Evolutionary conservation across 1,140 invertebrate genomes (phyloP), one percentile per base, ranked within the genome.

Genomic region (Copidosoma floridanum): DNA sequence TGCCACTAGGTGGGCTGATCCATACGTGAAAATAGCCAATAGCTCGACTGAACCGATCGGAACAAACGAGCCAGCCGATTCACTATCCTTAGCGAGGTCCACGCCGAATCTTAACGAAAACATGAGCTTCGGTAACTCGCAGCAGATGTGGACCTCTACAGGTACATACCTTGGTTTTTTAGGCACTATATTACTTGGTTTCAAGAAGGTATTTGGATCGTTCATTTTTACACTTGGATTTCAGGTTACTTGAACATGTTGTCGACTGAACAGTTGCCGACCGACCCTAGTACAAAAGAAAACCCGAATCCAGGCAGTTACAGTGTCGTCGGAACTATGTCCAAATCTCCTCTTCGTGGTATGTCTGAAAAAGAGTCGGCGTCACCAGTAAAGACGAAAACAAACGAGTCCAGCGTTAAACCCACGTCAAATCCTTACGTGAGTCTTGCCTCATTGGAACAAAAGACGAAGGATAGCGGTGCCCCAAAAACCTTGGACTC

Each of bases 171-270:
- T 14, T n/a, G 12, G 18, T 43, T 57, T n/a, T 35, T 24, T 35
- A 14, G 23, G 3, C n/a, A 12, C 7, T 44, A n/a, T 24, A 5
- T 6, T 26, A 5, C n/a, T 46, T 26, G 16, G 2, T 14, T n/a
- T n/a, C n/a, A n/a, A n/a, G n/a, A n/a, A n/a, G n/a, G n/a, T n/a
- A n/a, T n/a, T n/a, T n/a, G n/a, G n/a, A n/a, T n/a, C n/a, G n/a
- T n/a, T n/a, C n/a, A n/a, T n/a, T n/a, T 48, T 48, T 48, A 14
- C n/a, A n/a, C 11, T 35, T n/a, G 35, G 32, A 41, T n/a, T 20
- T 10, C 46, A 67, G 76, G 77, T 21, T 79, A 80, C 40, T 76
- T 78, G 40, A 80, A 75, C 29, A 80, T 80, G 78, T 71, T 74
- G 16, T 78, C 77, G 1, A 78, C 76, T 0, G 76, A 79, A 24